Percentiles rank a stretch among this genome's conserved stretches.
These are phyloP conservation scores for Mustela nigripes DNA, from an alignment of 2,113 vertebrate species.

Conservation along the genomic window DNA sequence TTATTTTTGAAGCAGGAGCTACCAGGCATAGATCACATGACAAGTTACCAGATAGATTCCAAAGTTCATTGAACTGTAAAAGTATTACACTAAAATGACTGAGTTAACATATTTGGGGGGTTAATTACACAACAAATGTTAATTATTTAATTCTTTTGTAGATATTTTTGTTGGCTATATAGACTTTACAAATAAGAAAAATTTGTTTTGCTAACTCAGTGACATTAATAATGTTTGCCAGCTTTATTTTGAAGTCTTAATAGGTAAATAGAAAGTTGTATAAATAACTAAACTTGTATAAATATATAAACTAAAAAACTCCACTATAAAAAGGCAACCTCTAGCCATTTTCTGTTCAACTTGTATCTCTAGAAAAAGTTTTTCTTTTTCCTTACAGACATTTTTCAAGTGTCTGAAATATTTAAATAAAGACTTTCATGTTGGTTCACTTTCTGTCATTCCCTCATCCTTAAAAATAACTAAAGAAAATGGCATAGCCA, in stretches of 20 bases:
- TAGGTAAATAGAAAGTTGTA: neutral
- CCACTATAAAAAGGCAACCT: neutral
- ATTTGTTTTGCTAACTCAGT: neutral
- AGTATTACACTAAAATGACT: neutral
- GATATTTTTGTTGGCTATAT: neutral
- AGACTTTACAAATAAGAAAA: neutral
- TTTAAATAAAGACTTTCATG: neutral
- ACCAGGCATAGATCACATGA: neutral
- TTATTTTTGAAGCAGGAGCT: neutral
- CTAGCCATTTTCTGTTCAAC: neutral
- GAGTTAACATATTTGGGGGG: neutral
- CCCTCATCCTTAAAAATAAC: neutral
- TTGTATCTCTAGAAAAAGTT: neutral
- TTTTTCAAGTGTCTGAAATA: neutral
- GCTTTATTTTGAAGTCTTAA: neutral
- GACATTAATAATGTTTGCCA: neutral
- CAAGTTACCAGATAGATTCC: neutral
- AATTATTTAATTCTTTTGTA: neutral
- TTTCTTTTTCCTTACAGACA: accelerated
- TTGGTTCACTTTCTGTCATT: neutral
- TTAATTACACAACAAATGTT: neutral
- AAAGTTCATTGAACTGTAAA: neutral
- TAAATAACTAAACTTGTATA: neutral
- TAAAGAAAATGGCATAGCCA: neutral
- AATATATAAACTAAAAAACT: neutral